Base-by-base conservation (phyloP, 2,888 invertebrate species). In the Drosophila infuscata region DNA sequence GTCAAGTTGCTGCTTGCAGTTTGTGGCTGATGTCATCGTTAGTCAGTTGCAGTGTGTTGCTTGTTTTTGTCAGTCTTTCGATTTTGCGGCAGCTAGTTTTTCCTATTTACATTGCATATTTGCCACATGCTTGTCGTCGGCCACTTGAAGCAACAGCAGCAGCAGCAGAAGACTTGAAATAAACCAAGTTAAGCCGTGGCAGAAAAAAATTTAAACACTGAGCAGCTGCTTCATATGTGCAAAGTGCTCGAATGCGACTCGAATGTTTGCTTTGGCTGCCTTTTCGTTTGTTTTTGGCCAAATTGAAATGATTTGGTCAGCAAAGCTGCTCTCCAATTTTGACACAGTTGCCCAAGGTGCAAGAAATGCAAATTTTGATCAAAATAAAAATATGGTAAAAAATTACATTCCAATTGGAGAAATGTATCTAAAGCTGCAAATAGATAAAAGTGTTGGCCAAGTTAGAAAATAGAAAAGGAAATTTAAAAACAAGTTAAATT, bases 91-190 rank as follows among this genome's bases (percentile, higher is more conserved):
- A 67, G 62, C 58, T 7, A 54, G 54, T 64, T 66, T 70, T 70
- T 70, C 78, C 60, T 72, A 76, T 88, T 88, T 87, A 61, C 72
- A 69, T 78, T 80, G 85, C 72, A 83, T 61, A 72, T 74, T 74
- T 81, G 59, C 60, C 54, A 65, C 64, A 54, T 63, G 36, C 60
- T 56, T 56, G 57, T 53, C 25, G 52, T 15, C 30, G 15, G 15
- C 36, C 81, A 70, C 66, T 70, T 67, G 52, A 71, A 32, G 43
- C 38, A 70, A 59, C 58, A 61, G 29, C 51, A 17, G 41, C 58
- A 9, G 48, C 74, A 59, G n/a, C 69, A 61, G 58, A 75, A 59
- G 33, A 29, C 32, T 25, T 29, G 48, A 43, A 62, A 52, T 56
- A 51, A 61, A 53, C 66, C 53, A 38, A 58, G 48, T 51, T 67